These are phyloP conservation scores for Aeoliscus strigatus DNA, from an alignment of 2,797 vertebrate species.

Conservation along the genomic window DNA sequence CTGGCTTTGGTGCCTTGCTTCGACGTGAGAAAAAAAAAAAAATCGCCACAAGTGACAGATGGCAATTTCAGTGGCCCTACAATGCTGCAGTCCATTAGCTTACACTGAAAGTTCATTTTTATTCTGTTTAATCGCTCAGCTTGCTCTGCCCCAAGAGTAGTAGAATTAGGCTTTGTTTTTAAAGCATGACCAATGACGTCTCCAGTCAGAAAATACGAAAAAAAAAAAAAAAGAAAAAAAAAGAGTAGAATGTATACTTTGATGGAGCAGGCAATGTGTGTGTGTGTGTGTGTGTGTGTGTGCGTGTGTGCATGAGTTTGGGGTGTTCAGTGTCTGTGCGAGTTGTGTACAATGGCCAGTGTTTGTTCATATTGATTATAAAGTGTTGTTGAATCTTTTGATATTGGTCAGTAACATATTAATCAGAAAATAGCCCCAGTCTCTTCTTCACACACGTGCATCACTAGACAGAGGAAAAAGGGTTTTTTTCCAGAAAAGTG, in stretches of 20 bases:
- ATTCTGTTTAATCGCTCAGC: constrained; percentile 73
- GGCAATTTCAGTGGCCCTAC: constrained; percentile 99
- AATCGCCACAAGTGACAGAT: constrained; percentile 94
- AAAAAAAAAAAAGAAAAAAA: constrained; percentile 32
- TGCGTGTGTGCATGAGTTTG: constrained; percentile 64
- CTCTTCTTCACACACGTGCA: constrained; percentile 54
- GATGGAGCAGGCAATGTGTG: constrained; percentile 57
- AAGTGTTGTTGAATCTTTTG: constrained; percentile 67
- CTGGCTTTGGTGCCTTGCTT: constrained; percentile 98
- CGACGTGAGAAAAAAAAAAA: constrained; percentile 78
- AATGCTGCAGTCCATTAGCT: constrained; percentile 99
- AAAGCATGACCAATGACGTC: constrained; percentile 73
- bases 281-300: constrained; percentile 42
- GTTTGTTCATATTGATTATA: constrained; percentile 63
- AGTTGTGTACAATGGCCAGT: constrained; percentile 68
- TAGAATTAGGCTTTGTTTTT: constrained; percentile 72
- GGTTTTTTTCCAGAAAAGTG: constrained; percentile 79
- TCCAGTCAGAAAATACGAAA: constrained; percentile 44
- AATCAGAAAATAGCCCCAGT: constrained; percentile 46
- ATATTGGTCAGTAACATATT: constrained; percentile 62
- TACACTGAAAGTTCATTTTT: constrained; percentile 86
- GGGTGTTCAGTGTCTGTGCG: constrained; percentile 68
- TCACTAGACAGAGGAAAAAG: constrained; percentile 61
- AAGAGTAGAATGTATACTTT: constrained; percentile 61
- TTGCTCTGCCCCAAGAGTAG: constrained; percentile 67